Conservation (phyloP, 2,113 vertebrate genomes). For the Hydrochoerus hydrochaeris region DNA sequence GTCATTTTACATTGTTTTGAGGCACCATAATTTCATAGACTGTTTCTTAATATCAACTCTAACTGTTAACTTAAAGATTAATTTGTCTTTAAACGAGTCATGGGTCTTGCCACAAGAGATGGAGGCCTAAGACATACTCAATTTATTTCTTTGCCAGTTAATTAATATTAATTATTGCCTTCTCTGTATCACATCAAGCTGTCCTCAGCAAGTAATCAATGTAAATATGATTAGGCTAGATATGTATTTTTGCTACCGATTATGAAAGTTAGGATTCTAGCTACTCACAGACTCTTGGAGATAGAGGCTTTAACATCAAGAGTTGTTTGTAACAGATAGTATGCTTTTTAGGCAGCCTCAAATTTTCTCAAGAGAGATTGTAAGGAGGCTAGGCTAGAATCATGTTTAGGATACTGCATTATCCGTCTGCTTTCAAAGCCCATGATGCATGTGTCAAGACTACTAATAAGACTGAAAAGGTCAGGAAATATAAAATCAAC, state of each 20-base stretch:
- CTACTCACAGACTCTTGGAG: neutral
- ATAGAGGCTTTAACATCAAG: neutral
- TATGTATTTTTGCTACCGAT: neutral
- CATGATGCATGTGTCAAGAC: neutral
- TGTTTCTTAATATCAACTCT: neutral
- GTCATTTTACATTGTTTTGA: neutral
- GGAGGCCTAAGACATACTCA: neutral
- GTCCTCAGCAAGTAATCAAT: neutral
- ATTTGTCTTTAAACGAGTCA: neutral
- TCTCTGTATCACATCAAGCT: neutral
- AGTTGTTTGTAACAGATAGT: neutral
- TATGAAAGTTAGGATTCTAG: neutral
- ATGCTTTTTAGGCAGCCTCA: neutral
- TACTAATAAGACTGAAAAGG: conserved; percentile 5
- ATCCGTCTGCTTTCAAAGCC: neutral
- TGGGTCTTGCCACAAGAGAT: neutral
- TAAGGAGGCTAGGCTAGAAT: neutral
- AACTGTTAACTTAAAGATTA: neutral
- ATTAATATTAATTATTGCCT: neutral
- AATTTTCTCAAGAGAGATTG: neutral
- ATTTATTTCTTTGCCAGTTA: neutral
- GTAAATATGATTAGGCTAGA: neutral
- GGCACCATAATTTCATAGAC: neutral
- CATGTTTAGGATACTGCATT: neutral
- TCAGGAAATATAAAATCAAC: neutral